Conservation (phyloP, 2,888 invertebrate genomes). For the Epicampocera succincta region DNA sequence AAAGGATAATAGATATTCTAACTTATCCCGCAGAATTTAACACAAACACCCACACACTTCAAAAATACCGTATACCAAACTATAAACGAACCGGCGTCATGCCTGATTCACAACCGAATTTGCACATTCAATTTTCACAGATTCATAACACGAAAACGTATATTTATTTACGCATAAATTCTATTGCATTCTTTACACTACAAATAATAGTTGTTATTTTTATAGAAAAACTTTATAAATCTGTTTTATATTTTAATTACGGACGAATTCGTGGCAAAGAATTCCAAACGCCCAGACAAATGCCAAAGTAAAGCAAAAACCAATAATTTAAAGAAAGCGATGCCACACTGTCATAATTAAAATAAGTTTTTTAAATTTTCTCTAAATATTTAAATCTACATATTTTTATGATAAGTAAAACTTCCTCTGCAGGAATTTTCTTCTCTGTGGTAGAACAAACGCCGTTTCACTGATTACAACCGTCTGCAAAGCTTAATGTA, state of each 20-base stretch:
- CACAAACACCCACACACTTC: conserved; percentile 35
- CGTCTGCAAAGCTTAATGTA: no score
- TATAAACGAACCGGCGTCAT: conserved; percentile 49
- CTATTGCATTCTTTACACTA: no score
- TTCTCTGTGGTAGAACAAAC: no score
- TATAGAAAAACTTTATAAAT: no score
- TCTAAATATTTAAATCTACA: no score
- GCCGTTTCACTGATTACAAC: no score
- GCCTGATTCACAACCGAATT: conserved; percentile 18
- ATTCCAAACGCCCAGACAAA: conserved; percentile 58
- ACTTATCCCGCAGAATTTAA: not conserved
- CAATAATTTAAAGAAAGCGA: not conserved
- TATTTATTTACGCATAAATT: no score
- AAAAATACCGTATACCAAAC: conserved; percentile 17
- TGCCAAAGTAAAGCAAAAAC: conserved; percentile 35
- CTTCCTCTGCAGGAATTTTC: no score
- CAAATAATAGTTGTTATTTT: no score
- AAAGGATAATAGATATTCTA: not conserved
- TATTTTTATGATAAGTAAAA: no score
- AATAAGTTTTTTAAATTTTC: not conserved
- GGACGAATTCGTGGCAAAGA: conserved; percentile 57
- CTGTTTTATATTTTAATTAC: not conserved
- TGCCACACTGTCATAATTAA: conserved; percentile 21
- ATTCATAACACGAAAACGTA: not conserved
- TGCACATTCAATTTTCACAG: conserved; percentile 5